phyloP scores from a whole-genome alignment of 53 echinoderm and acorn worm genomes.

The Paelopatides confundens region DNA sequence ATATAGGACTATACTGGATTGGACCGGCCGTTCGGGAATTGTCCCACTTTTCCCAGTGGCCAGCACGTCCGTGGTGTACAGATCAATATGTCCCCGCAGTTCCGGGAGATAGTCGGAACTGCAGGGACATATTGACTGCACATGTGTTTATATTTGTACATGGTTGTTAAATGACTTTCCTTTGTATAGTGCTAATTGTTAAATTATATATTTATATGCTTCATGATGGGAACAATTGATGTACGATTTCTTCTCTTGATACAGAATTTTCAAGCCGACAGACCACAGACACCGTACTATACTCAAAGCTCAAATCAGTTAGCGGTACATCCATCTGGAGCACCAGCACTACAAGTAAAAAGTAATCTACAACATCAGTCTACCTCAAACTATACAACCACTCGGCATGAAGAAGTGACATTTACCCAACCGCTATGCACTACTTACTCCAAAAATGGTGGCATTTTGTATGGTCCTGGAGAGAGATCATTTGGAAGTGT shows the following conservation, averaged over 20 bases:
- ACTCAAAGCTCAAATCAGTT: neutral
- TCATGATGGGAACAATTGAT: too few relatives aligned
- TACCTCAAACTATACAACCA: constrained; percentile 11
- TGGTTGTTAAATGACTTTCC: too few relatives aligned
- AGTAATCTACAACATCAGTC: neutral
- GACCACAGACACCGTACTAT: constrained; percentile 13
- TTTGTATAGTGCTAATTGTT: too few relatives aligned
- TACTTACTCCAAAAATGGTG: neutral
- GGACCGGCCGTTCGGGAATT: too few relatives aligned
- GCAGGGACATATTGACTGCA: too few relatives aligned
- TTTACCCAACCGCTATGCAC: constrained; percentile 1
- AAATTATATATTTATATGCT: too few relatives aligned
- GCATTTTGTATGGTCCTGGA: neutral
- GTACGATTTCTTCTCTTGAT: neutral
- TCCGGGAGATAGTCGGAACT: too few relatives aligned
- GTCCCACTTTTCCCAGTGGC: too few relatives aligned
- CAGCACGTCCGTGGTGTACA: too few relatives aligned
- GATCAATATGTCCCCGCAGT: too few relatives aligned
- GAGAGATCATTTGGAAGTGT: neutral
- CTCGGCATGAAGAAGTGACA: constrained; percentile 26
- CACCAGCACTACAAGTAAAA: neutral
- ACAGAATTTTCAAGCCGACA: neutral
- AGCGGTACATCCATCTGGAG: neutral
- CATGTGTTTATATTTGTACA: too few relatives aligned
- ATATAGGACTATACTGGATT: too few relatives aligned